These are phyloP conservation scores for Parasteatoda tepidariorum DNA, from an alignment of 1,140 invertebrate genomes.

Conservation along the genomic window DNA sequence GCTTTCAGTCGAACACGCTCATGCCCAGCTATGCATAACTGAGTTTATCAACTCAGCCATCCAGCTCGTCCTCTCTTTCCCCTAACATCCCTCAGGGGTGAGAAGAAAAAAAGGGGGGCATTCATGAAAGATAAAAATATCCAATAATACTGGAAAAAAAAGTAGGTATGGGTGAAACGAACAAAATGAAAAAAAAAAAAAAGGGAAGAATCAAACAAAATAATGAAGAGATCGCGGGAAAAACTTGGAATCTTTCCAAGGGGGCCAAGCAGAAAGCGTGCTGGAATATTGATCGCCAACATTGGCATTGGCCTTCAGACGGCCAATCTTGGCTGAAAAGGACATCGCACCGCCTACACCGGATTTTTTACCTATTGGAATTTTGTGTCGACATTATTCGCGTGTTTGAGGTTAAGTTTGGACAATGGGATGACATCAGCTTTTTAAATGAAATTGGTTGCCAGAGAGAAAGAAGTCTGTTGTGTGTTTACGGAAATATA, in stretches of 20 bases:
- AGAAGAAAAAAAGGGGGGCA: background rate
- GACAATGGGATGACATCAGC: too few species aligned
- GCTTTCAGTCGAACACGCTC: too few species aligned
- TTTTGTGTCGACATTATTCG: too few species aligned
- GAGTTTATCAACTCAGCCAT: too few species aligned
- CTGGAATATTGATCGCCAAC: slow-evolving; percentile 23
- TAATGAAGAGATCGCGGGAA: background rate
- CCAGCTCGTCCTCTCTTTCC: background rate
- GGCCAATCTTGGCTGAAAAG: background rate
- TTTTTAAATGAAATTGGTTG: too few species aligned
- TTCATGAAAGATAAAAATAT: slow-evolving; percentile 21
- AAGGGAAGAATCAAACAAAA: background rate
- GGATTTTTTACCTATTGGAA: too few species aligned
- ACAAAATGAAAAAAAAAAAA: background rate
- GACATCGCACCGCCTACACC: too few species aligned
- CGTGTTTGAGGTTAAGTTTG: too few species aligned
- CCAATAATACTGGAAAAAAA: slow-evolving; percentile 26
- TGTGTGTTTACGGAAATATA: too few species aligned
- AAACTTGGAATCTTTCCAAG: background rate
- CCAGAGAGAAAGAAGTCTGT: too few species aligned
- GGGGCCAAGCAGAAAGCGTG: background rate
- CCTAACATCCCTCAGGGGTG: background rate
- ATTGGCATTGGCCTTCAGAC: slow-evolving; percentile 30
- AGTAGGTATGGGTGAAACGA: too few species aligned
- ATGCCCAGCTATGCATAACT: too few species aligned